Base-by-base conservation (phyloP, 2,113 vertebrate genomes). In the Pantherophis guttatus region DNA sequence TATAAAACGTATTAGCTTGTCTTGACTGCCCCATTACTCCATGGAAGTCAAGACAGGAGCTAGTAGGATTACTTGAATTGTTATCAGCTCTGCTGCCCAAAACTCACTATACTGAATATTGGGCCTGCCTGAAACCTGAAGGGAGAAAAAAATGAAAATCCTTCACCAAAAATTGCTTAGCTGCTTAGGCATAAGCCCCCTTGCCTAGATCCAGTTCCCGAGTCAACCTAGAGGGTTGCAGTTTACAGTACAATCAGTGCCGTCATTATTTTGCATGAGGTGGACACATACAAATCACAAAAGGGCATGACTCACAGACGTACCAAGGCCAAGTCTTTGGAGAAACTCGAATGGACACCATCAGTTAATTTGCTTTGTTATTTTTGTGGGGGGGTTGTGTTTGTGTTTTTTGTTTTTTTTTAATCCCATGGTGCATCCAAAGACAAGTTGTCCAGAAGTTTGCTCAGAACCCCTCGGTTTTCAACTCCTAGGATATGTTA, bases 341-440 rank as follows among this genome's bases (percentile, higher is more conserved):
- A 97, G 96, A 97, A 97, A 97, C 94, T 97, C 94, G 95, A 96
- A 97, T 96, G 96, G 97, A 97, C 95, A 96, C 96, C 97, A 96
- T 95, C 96, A 97, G 93, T 95, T 96, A 97, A 96, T 97, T 96
- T 96, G 96, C 96, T 97, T 97, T 97, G 96, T 95, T 96, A 96
- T 96, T 97, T 97, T 97, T 96, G 96, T 96, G 81, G 57, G 75
- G 75, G 44, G 75, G 15, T 11, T 65, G 97, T 95, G 96, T 96
- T 96, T 86, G 26, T 58, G 96, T 96, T 26, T 62, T 3, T 26
- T 44, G 39, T 95, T 48, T 94, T 97, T 97, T 97, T 97, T 97
- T 96, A 97, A 97, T 97, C 96, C 97, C 96, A 97, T 96, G 96
- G 97, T 97, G 96, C 96, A 97, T 97, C 97, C 97, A 97, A 97